A percentile compares a stretch with the other conserved stretches of the same genome.
These are phyloP conservation scores for Drosophila jambulina DNA, from an alignment of 1,140 invertebrate genomes.

Conservation along the genomic window DNA sequence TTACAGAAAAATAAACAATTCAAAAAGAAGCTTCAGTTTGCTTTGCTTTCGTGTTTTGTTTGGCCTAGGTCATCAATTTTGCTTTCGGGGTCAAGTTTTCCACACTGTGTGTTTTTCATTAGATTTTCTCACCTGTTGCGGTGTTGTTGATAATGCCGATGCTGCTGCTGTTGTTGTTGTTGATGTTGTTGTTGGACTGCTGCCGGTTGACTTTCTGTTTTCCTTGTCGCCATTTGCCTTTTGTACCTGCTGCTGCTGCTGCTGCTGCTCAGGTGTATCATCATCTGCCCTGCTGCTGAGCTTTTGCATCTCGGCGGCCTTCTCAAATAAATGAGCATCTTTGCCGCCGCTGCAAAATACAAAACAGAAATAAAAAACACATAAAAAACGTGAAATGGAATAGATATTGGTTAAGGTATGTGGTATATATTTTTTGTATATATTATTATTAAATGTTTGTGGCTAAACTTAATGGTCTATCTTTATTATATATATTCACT, in stretches of 20 bases:
- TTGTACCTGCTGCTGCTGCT: slow-evolving; percentile 22
- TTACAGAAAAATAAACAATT: slow-evolving; percentile 29
- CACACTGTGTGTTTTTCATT: slow-evolving; percentile 3
- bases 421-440: background rate
- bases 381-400: background rate
- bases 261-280: slow-evolving; percentile 11
- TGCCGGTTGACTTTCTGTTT: slow-evolving; percentile 49
- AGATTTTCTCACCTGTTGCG: slow-evolving; percentile 58
- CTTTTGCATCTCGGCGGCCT: slow-evolving; percentile 62
- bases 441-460: background rate
- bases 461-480: background rate
- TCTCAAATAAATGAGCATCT: slow-evolving; percentile 74
- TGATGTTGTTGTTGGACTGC: slow-evolving; percentile 36
- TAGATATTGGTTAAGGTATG: background rate
- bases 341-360: slow-evolving; percentile 66
- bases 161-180: background rate
- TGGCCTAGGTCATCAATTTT: slow-evolving; percentile 62
- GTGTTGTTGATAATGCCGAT: slow-evolving; percentile 15
- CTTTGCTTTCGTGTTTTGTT: slow-evolving; percentile 13
- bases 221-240: slow-evolving; percentile 50
- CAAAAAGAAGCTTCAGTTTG: slow-evolving; percentile 8
- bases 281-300: slow-evolving; percentile 49
- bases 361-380: background rate
- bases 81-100: slow-evolving; percentile 25
- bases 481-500: background rate